phyloP scores from a whole-genome alignment of 2,888 invertebrate genomes.

The Diogma glabrata region DNA sequence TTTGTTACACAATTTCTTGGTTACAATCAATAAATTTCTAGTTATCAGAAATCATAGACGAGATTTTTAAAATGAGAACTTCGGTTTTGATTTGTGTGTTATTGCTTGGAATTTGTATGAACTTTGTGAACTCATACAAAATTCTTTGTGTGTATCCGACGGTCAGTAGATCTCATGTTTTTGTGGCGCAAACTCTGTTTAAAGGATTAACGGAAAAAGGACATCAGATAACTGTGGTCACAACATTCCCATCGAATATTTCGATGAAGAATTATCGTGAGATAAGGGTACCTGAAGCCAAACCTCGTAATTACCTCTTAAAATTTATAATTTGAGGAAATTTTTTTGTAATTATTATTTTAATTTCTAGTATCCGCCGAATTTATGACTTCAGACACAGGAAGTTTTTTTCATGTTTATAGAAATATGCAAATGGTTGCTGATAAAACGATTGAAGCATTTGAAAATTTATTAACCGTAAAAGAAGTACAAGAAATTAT shows the following conservation, averaged over 20 bases:
- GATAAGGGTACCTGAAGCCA: too few relatives aligned
- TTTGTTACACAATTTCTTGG: too few relatives aligned
- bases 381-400: not conserved
- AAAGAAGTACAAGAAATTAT: conserved; percentile 9
- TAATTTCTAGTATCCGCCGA: too few relatives aligned
- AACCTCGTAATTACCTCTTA: too few relatives aligned
- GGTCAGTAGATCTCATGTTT: not conserved
- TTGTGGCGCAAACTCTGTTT: not conserved
- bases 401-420: not conserved
- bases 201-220: not conserved
- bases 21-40: too few relatives aligned
- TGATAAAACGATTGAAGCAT: not conserved
- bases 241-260: not conserved
- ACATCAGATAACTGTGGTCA: not conserved
- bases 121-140: not conserved
- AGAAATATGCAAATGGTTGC: not conserved
- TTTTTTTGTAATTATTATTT: too few relatives aligned
- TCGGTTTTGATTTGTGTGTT: not conserved
- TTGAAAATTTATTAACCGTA: not conserved
- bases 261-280: not conserved
- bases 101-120: not conserved
- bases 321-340: too few relatives aligned
- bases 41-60: not conserved
- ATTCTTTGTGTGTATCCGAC: not conserved
- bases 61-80: not conserved